These are phyloP conservation scores for Hipposideros larvatus DNA, from an alignment of 2,797 vertebrate genomes.

Conservation along the genomic window DNA sequence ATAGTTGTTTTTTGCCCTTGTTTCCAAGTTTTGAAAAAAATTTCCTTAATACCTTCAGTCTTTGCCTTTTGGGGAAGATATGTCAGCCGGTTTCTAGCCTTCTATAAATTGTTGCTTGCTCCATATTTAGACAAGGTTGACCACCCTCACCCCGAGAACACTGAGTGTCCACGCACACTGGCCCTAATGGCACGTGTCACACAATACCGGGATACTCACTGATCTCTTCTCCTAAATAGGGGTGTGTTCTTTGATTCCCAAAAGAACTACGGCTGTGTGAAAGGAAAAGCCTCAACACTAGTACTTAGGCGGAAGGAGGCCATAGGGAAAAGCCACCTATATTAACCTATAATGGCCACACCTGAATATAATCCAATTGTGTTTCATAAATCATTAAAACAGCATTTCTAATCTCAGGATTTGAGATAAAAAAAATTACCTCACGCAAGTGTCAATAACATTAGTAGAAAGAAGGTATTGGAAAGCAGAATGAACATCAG, in stretches of 20 bases:
- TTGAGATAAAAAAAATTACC: not conserved
- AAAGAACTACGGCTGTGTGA: not conserved
- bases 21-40: not conserved
- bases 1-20: not conserved
- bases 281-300: not conserved
- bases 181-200: not conserved
- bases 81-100: not conserved
- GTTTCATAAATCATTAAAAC: constrained; percentile 9
- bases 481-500: not conserved
- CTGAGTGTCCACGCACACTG: not conserved
- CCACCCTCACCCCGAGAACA: not conserved
- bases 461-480: not conserved
- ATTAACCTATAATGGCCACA: not conserved
- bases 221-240: not conserved
- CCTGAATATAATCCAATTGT: not conserved
- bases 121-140: not conserved
- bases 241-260: not conserved
- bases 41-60: not conserved
- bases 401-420: not conserved
- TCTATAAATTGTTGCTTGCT: not conserved
- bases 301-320: not conserved
- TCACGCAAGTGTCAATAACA: not conserved
- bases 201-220: not conserved
- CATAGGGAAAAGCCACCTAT: not conserved
- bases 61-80: not conserved